Evolutionary conservation across 1,140 invertebrate species (phyloP).

Genomic region (Eulimnadia texana): DNA sequence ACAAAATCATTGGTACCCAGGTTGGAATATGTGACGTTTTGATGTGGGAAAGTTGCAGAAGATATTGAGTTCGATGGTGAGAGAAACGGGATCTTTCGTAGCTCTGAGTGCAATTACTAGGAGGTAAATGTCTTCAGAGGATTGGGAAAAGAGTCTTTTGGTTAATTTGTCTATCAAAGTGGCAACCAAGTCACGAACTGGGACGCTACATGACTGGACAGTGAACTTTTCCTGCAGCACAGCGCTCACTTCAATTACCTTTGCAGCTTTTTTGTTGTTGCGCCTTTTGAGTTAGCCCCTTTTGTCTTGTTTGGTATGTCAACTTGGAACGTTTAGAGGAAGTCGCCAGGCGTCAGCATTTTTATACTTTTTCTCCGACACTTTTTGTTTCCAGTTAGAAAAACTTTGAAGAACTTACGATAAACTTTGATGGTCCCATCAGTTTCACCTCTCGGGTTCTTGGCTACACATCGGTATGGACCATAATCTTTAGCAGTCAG

Average conservation of each 20-base stretch:
- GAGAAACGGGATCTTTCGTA: no score
- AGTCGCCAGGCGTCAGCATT: not conserved
- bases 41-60: no score
- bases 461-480: conserved; percentile 82
- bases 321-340: not conserved
- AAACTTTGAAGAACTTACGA: conserved; percentile 48
- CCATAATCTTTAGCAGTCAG: conserved; percentile 62
- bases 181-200: not conserved
- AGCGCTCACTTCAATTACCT: not conserved
- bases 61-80: no score
- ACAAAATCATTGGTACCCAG: no score
- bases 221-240: not conserved
- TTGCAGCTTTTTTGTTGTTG: not conserved
- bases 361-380: not conserved
- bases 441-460: conserved; percentile 81
- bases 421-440: conserved; percentile 80
- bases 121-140: not conserved
- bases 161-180: not conserved
- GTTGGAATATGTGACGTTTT: no score
- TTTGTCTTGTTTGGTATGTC: not conserved
- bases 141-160: not conserved
- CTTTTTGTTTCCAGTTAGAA: no score
- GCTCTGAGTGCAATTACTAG: no score
- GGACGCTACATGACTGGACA: not conserved
- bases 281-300: not conserved